Conservation (phyloP, 1,140 invertebrate species). For the Danaus melanippus region DNA sequence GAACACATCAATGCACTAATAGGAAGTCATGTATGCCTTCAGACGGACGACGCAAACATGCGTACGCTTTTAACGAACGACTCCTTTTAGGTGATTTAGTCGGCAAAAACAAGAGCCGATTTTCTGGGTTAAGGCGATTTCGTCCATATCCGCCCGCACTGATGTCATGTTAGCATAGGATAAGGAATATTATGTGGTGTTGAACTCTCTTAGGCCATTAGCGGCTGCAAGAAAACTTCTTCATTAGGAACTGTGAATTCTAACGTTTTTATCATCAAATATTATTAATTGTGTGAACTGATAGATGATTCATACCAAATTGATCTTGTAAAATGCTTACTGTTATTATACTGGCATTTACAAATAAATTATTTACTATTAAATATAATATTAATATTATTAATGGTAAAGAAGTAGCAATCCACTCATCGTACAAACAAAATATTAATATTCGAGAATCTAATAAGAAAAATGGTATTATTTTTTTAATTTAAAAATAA, state of each 20-base stretch:
- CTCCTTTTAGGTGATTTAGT: conserved; percentile 40
- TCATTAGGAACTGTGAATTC: conserved; percentile 17
- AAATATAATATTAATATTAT: no score
- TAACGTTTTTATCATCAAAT: conserved; percentile 9
- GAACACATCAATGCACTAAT: conserved; percentile 5
- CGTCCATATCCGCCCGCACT: conserved; percentile 47
- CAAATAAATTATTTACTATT: no score
- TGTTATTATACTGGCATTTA: no score
- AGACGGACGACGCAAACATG: conserved; percentile 23
- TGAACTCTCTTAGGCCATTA: conserved; percentile 25
- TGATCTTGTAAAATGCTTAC: no score
- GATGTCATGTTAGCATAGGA: conserved; percentile 54
- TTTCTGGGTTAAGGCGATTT: conserved; percentile 58
- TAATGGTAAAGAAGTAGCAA: no score
- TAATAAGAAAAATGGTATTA: no score
- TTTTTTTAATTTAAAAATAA: no score
- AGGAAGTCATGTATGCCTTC: conserved; percentile 23
- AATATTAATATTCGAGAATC: no score
- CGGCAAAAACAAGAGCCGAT: conserved; percentile 21
- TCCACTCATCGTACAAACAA: no score
- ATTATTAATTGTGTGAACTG: no score
- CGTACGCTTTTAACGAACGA: conserved; percentile 29
- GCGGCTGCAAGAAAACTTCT: conserved; percentile 24
- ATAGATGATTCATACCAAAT: no score
- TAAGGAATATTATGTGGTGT: conserved; percentile 39